Evolutionary conservation across 2,113 vertebrate species (phyloP), one percentile per base, ranked within the genome.

Genomic region (Lepidothrix coronata): DNA sequence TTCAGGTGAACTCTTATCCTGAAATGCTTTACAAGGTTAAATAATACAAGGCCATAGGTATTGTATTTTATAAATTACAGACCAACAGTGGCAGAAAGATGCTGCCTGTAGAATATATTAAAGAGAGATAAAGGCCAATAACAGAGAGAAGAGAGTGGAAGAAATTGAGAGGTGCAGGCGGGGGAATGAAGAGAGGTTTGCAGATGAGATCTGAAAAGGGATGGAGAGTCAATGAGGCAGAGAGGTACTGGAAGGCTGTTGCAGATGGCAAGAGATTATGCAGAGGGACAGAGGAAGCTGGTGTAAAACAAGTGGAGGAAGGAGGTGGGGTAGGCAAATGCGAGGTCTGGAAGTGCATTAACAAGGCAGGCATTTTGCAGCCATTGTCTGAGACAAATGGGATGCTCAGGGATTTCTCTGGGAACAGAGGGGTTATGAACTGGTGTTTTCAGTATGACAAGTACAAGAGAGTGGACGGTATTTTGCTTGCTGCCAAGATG

Each of bases 1-100:
- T 88, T 78, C 81, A 44, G 44, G 33, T 63, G 63, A 85, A 51
- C 37, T 58, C 7, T 66, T 63, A 52, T 81, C 33, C 55, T 27
- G 70, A 92, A 93, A 94, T 41, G 24, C 15, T 85, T 90, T 55
- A 51, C 27, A 90, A 58, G 33, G 85, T 91, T 91, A 82, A 93
- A 81, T 77, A 91, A 88, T 84, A 90, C n/a, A 90, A 58, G 14
- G 61, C 15, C 31, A 52, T 20, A 39, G 57, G 15, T 86, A 43
- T 27, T 73, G 75, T 35, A 30, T 7, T 46, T 46, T 66, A 41
- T 87, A 85, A 72, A 87, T 93, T 81, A 41, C 58, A 82, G 43
- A 44, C 11, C 67, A 77, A 51, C 19, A 58, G 22, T n/a, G 16
- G 17, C 43, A 91, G 67, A 74, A 77, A 46, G 37, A 73, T 71